Evolutionary conservation across 2,113 vertebrate species (phyloP).

Genomic region (Sceloporus tristichus): DNA sequence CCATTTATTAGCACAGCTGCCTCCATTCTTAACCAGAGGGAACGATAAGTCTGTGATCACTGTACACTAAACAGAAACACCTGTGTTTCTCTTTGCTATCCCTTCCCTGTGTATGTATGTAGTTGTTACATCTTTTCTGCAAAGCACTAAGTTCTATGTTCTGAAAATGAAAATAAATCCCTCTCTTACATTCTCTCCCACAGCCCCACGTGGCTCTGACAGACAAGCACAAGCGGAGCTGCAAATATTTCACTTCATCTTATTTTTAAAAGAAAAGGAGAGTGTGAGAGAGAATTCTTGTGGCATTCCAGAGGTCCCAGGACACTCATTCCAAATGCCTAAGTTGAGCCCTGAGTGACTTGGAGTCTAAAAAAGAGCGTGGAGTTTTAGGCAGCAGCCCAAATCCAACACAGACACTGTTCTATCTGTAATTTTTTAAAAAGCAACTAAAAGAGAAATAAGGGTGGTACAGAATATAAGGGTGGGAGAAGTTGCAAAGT

Average conservation of each 20-base stretch:
- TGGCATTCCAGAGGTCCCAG: constrained; percentile 80
- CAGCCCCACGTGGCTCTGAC: constrained; percentile 54
- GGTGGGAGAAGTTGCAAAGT: not conserved
- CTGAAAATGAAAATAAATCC: constrained; percentile 73
- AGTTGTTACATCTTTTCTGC: constrained; percentile 66
- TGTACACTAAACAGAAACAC: constrained; percentile 75
- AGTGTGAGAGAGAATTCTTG: constrained; percentile 77
- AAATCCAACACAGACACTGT: constrained; percentile 79
- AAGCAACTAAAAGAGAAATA: constrained; percentile 41
- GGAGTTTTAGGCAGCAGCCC: constrained; percentile 78
- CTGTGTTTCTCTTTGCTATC: constrained; percentile 58
- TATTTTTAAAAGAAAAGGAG: constrained; percentile 78
- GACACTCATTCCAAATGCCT: constrained; percentile 79
- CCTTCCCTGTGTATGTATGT: constrained; percentile 53
- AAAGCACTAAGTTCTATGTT: constrained; percentile 62
- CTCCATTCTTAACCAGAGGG: constrained; percentile 64
- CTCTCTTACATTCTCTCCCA: constrained; percentile 63
- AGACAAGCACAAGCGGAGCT: constrained; percentile 68
- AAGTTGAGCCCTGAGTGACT: constrained; percentile 73
- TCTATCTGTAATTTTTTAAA: constrained; percentile 60
- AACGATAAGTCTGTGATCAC: constrained; percentile 66
- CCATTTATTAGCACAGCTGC: constrained; percentile 76
- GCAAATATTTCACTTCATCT: constrained; percentile 78
- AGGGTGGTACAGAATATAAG: not conserved
- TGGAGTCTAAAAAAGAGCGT: constrained; percentile 72